Conservation (phyloP, 2,113 vertebrate species). For the Cranoglanis bouderius region DNA sequence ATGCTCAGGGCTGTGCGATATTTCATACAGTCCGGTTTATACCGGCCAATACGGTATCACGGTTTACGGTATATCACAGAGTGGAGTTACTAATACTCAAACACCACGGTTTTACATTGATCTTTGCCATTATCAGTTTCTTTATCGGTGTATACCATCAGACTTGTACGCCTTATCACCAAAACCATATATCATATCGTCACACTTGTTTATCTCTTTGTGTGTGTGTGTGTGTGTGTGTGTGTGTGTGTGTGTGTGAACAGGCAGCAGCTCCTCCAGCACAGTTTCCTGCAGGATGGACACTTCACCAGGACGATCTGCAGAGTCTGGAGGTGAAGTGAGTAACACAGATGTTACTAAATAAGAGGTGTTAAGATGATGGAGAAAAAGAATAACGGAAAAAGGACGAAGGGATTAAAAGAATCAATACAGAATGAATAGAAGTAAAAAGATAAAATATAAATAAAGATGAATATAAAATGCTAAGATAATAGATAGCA, state of each 20-base stretch:
- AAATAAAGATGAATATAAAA: no score
- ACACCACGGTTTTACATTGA: no score
- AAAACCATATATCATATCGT: background rate
- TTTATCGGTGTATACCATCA: background rate
- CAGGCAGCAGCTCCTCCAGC: slow-evolving; percentile 9
- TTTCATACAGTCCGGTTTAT: background rate
- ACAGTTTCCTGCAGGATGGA: slow-evolving; percentile 40
- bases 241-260: slow-evolving; percentile 19
- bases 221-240: background rate
- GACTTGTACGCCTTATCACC: background rate
- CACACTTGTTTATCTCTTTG: background rate
- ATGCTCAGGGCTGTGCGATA: background rate
- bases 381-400: no score
- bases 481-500: background rate
- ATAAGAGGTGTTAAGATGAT: background rate
- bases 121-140: background rate
- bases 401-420: background rate
- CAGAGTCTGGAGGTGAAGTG: slow-evolving; percentile 51
- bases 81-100: background rate
- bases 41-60: background rate
- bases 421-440: background rate
- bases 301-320: slow-evolving; percentile 27
- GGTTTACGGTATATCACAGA: background rate
- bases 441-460: no score
- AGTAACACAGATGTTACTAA: background rate